Conservation (phyloP, 2,797 vertebrate species). For the Pseudochromis fuscus region DNA sequence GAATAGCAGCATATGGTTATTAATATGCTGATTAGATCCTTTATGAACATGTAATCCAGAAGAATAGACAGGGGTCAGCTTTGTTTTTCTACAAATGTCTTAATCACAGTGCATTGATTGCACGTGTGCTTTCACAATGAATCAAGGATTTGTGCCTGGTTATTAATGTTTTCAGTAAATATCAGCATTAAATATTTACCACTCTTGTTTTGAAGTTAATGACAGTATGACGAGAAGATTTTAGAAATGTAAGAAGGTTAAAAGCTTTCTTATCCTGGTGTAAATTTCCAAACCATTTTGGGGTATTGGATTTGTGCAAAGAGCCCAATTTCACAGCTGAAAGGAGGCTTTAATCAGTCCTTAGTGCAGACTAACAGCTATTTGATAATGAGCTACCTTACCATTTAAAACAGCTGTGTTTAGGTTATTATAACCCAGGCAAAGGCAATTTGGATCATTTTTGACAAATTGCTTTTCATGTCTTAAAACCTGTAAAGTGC, state of each 20-base stretch:
- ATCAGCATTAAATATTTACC: no score
- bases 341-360: slow-evolving; percentile 20
- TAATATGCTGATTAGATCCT: slow-evolving; percentile 37
- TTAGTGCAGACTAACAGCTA: background rate
- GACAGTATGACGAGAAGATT: background rate
- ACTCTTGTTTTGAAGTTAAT: no score
- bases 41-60: background rate
- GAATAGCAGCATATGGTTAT: slow-evolving; percentile 5
- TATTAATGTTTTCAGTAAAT: no score
- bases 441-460: background rate
- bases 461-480: background rate
- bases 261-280: slow-evolving; percentile 2
- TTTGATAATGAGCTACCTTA: slow-evolving; percentile 15
- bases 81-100: slow-evolving; percentile 10
- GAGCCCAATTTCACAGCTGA: slow-evolving; percentile 25
- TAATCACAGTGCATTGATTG: no score
- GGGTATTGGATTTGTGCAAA: slow-evolving; percentile 30
- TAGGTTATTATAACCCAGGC: background rate
- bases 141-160: background rate
- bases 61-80: background rate
- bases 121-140: background rate
- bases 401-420: slow-evolving; percentile 21
- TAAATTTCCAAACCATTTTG: slow-evolving; percentile 21
- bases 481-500: background rate
- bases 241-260: background rate